Percentiles rank a stretch among this genome's conserved stretches.
Conservation (phyloP, 2,797 vertebrate genomes). For the Clamator glandarius region DNA sequence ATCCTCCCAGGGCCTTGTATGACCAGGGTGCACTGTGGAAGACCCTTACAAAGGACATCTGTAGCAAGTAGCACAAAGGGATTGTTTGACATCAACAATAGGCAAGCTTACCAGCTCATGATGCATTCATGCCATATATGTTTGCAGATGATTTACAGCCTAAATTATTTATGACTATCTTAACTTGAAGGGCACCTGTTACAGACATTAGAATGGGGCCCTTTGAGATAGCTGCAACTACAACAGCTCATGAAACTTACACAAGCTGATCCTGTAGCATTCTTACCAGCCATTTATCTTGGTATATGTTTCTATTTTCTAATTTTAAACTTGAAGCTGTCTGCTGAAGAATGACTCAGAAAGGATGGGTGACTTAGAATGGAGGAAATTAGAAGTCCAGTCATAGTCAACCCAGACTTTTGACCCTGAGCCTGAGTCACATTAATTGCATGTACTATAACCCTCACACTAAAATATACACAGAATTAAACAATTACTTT, state of each 20-base stretch:
- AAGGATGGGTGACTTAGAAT: slow-evolving; percentile 40
- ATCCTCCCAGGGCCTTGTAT: neutral
- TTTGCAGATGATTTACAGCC: neutral
- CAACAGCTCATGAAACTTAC: neutral
- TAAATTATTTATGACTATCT: neutral
- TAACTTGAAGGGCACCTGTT: neutral
- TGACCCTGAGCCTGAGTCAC: slow-evolving; percentile 56
- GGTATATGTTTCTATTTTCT: slow-evolving; percentile 30
- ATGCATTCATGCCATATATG: neutral
- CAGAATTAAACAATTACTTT: slow-evolving; percentile 43
- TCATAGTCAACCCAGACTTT: slow-evolving; percentile 64
- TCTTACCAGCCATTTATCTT: neutral
- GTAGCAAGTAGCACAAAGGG: neutral
- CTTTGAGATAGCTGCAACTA: neutral
- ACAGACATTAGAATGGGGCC: neutral
- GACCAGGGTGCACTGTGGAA: neutral
- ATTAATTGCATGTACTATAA: slow-evolving; percentile 15
- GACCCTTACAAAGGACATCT: neutral
- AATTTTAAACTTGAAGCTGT: slow-evolving; percentile 49
- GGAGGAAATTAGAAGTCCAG: slow-evolving; percentile 60
- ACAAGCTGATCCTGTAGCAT: neutral
- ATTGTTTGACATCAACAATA: neutral
- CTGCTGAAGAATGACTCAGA: slow-evolving; percentile 61
- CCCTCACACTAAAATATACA: neutral
- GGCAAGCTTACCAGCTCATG: neutral